These are phyloP conservation scores for Amniataba percoides DNA, from an alignment of 2,797 vertebrate species.

Conservation along the genomic window DNA sequence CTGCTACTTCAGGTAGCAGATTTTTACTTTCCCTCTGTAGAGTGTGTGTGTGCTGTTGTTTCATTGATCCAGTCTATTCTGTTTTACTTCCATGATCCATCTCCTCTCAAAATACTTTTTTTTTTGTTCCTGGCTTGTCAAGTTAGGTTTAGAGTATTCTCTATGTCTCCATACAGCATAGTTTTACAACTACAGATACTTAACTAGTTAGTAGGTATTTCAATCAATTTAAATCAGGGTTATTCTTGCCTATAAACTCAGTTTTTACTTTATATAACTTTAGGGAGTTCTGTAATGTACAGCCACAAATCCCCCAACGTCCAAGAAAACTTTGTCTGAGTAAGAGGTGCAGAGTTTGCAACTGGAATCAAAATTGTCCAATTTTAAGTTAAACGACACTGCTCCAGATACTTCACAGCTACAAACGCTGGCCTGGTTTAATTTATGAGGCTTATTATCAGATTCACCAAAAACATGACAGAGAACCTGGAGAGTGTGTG, in stretches of 20 bases:
- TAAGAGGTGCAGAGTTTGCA: not conserved
- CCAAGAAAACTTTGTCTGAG: not conserved
- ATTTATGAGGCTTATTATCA: not conserved
- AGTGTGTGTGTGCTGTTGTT: conserved; percentile 31
- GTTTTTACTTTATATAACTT: conserved; percentile 2
- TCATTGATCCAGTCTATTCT: conserved; percentile 54
- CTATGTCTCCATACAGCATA: not conserved
- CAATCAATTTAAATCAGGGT: not conserved
- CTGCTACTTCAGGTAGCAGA: conserved; percentile 58
- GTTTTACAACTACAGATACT: not conserved
- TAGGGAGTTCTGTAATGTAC: not conserved
- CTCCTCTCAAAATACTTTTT: conserved; percentile 8
- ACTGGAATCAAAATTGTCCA: not conserved
- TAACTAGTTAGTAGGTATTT: not conserved
- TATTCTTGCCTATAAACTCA: not conserved
- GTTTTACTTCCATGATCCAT: conserved; percentile 31
- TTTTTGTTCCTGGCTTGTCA: conserved; percentile 1
- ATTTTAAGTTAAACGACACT: not conserved
- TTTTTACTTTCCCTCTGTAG: conserved; percentile 44
- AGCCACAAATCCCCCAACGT: not conserved
- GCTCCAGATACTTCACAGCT: not conserved
- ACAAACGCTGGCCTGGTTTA: not conserved
- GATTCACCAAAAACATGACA: too few species aligned
- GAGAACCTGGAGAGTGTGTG: too few species aligned
- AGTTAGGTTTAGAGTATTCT: conserved; percentile 17